Base-by-base conservation (phyloP, 2,888 invertebrate species). In the Eristalis tenax region DNA sequence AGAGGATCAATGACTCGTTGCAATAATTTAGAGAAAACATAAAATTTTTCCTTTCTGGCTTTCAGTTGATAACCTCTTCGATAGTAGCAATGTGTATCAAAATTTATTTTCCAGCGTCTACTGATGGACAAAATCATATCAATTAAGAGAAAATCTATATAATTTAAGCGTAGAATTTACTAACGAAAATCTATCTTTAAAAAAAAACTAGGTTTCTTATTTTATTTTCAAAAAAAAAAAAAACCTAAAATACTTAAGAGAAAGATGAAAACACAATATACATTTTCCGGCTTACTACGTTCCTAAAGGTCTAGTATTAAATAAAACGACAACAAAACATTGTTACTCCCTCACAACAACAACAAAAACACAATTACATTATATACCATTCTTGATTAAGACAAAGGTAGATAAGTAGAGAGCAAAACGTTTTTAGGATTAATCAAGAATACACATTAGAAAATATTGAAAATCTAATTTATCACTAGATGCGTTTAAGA, bases 251-350 rank as follows among this genome's bases (percentile, higher is more conserved):
- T 0, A 32, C 8, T 57, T 15, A 40, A 15, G 22, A 59, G 38
- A 63, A 35, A 59, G 13, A 18, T 50, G 18, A 50, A 50, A 40
- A 35, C 13, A 32, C 15, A 66, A 11, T 8, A 35, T 28, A 66
- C 22, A 68, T 63, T 78, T 79, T 79, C 79, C 63, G 83, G 86
- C 86, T 87, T 79, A 75, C 83, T 79, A 83, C 86, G 86, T 87
- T 87, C 86, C 86, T 87, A 86, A 66, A 73, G 71, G 38, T 40
- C 70, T 79, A 76, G 71, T 75, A 76, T 75, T 86, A 71, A 43
- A 78, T 43, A 18, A 76, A 71, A 75, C n/a, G 4, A 59, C 64
- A 73, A 50, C 32, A 65, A 57, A 71, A 66, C 43, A 77, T 73
- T 74, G 76, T 71, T 74, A 40, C 66, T 78, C 78, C 82, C 85